Percentiles rank a stretch among this genome's conserved stretches.
Evolutionary conservation across 2,797 vertebrate genomes (phyloP).

Genomic region (Diceros bicornis): DNA sequence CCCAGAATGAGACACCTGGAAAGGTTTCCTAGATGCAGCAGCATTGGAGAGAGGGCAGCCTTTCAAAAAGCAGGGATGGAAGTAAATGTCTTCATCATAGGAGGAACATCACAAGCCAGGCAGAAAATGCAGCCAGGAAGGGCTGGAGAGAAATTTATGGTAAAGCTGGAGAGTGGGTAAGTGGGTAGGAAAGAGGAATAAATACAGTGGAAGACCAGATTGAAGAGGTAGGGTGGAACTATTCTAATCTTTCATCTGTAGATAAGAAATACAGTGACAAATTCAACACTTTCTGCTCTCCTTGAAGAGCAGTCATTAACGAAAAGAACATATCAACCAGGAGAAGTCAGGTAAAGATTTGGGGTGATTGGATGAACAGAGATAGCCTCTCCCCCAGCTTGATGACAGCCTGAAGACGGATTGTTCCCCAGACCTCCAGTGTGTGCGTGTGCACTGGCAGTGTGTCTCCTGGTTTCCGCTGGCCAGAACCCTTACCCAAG

Average conservation of each 20-base stretch:
- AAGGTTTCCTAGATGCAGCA: background rate
- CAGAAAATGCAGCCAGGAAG: background rate
- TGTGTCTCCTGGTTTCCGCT: background rate
- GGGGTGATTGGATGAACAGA: background rate
- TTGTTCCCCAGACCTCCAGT: background rate
- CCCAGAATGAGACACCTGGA: background rate
- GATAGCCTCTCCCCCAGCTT: background rate
- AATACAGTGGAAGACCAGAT: background rate
- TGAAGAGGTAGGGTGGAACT: background rate
- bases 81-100: background rate
- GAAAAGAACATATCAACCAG: background rate
- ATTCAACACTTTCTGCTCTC: background rate
- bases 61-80: background rate
- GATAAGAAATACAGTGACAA: slow-evolving; percentile 1
- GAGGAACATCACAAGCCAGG: background rate
- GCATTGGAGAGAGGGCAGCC: background rate
- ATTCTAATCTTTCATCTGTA: background rate
- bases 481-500: slow-evolving; percentile 69
- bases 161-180: background rate
- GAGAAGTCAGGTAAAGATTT: slow-evolving; percentile 24
- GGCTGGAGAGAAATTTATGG: background rate
- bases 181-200: background rate
- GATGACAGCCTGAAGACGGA: background rate
- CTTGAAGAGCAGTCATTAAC: slow-evolving; percentile 35
- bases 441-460: background rate